Percentiles rank a stretch among this genome's conserved stretches.
Evolutionary conservation across 2,888 invertebrate species (phyloP).

Genomic region (Cataglyphis albicans): DNA sequence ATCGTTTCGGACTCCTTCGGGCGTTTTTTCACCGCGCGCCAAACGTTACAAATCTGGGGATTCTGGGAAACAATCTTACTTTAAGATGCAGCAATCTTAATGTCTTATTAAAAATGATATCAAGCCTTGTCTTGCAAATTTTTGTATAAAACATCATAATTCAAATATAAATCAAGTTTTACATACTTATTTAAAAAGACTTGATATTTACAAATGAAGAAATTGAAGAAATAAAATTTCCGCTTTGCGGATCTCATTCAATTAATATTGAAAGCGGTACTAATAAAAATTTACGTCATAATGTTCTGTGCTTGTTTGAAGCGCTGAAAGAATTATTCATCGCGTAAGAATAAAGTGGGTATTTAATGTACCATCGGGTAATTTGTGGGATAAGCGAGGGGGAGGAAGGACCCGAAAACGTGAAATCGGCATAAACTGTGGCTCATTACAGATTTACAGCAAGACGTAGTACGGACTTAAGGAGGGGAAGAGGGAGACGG

Average conservation of each 20-base stretch:
- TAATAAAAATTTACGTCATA: conserved; percentile 8
- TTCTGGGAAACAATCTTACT: conserved; percentile 12
- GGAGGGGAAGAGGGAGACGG: not conserved
- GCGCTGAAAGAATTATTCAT: conserved; percentile 75
- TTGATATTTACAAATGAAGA: not conserved
- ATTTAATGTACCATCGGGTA: conserved; percentile 71
- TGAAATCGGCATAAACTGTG: conserved; percentile 73
- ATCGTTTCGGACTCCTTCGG: conserved; percentile 49
- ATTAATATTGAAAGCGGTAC: not conserved
- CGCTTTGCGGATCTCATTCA: not conserved
- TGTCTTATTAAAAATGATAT: conserved; percentile 23
- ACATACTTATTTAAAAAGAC: not conserved
- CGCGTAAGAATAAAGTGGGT: conserved; percentile 68
- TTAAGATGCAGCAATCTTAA: conserved; percentile 23
- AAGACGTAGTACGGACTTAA: conserved; percentile 55
- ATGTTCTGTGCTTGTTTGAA: conserved; percentile 43
- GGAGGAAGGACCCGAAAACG: conserved; percentile 19
- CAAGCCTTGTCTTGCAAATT: not conserved
- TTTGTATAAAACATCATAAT: not conserved
- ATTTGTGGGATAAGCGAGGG: conserved; percentile 73
- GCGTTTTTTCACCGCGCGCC: conserved; percentile 12
- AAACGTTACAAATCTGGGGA: conserved; percentile 37
- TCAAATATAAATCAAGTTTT: not conserved
- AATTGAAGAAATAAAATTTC: not conserved
- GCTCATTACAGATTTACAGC: conserved; percentile 80